Conservation (phyloP, 2,113 vertebrate species). For the Gobio gobio region DNA sequence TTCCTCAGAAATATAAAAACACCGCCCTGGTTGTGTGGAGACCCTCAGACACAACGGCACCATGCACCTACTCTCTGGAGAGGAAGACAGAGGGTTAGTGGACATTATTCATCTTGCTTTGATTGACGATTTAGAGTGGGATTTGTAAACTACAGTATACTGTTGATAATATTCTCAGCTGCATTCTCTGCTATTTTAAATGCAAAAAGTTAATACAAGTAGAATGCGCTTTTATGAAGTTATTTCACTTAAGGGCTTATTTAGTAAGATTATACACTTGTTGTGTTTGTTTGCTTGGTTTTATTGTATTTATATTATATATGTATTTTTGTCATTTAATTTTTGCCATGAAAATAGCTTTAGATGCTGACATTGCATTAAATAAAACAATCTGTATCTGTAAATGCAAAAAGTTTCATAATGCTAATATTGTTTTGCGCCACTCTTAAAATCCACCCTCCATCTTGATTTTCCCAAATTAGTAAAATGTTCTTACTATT, state of each 20-base stretch:
- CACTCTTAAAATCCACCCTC: neutral
- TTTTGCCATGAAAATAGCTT: too few species aligned
- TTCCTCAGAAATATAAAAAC: slow-evolving; percentile 94
- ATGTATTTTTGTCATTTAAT: too few species aligned
- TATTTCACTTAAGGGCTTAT: too few species aligned
- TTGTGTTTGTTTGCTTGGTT: too few species aligned
- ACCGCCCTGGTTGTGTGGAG: slow-evolving; percentile 95
- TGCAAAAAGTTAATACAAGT: too few species aligned
- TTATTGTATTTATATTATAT: too few species aligned
- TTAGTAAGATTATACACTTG: too few species aligned
- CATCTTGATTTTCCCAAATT: neutral
- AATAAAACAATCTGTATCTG: too few species aligned
- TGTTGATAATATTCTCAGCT: neutral
- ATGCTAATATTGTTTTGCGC: neutral
- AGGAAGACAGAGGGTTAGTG: slow-evolving; percentile 82
- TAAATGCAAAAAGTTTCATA: too few species aligned
- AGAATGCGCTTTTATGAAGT: too few species aligned
- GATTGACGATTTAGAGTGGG: neutral
- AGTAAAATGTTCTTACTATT: neutral
- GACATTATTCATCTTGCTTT: neutral
- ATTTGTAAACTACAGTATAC: neutral
- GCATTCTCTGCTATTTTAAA: neutral
- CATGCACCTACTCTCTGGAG: slow-evolving; percentile 93
- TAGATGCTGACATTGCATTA: too few species aligned
- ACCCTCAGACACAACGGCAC: slow-evolving; percentile 86